A percentile compares a stretch with the other conserved stretches of the same genome.
Conservation (phyloP, 2,797 vertebrate species). For the Tragopan temminckii region DNA sequence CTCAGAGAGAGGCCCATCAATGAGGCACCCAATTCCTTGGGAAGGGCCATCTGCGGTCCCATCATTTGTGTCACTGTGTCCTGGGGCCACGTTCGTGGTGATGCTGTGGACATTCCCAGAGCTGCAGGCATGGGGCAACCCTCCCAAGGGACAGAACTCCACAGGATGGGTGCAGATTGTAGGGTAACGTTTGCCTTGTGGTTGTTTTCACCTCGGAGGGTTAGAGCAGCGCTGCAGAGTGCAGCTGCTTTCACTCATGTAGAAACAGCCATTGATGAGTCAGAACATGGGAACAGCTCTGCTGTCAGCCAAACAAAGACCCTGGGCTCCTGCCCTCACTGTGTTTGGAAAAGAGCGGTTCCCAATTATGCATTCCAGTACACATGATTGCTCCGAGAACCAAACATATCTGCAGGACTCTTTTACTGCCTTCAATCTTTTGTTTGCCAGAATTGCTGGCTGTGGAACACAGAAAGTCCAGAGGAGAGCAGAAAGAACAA, state of each 20-base stretch:
- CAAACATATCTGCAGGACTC: background rate
- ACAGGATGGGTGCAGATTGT: background rate
- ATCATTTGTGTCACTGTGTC: background rate
- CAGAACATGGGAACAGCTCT: constrained; percentile 50
- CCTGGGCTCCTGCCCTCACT: constrained; percentile 31
- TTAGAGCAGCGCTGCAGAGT: background rate
- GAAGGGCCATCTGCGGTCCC: background rate
- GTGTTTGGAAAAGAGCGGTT: constrained; percentile 13
- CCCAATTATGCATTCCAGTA: background rate
- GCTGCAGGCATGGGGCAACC: accelerated
- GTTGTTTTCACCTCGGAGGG: background rate
- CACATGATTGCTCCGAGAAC: background rate
- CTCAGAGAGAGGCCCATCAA: background rate
- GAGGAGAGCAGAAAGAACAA: background rate
- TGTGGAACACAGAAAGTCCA: background rate
- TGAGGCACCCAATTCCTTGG: background rate
- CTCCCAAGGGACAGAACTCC: background rate
- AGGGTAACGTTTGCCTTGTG: background rate
- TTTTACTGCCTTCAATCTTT: background rate
- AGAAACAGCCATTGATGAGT: background rate
- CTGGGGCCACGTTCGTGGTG: accelerated
- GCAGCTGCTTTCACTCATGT: background rate
- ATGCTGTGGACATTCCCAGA: background rate
- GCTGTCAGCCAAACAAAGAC: constrained; percentile 60
- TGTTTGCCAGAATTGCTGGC: background rate